Conservation (phyloP, 2,888 invertebrate genomes). For the Alentia gelatinosa region DNA sequence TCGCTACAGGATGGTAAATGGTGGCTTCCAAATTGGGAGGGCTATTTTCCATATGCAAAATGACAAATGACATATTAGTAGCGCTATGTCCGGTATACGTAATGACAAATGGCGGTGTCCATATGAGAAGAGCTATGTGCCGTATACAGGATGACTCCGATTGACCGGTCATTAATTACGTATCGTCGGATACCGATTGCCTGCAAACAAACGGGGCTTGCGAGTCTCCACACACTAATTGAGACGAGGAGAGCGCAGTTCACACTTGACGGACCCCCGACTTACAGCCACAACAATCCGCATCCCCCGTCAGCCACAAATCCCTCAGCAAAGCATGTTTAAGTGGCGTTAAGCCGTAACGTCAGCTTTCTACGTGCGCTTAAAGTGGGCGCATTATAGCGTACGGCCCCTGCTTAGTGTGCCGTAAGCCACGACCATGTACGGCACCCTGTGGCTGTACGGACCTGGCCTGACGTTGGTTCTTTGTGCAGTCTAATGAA, state of each 20-base stretch:
- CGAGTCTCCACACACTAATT: background rate
- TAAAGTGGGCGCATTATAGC: background rate
- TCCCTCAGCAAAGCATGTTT: background rate
- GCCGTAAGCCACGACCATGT: background rate
- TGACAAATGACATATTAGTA: too few relatives aligned
- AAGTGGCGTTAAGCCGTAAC: background rate
- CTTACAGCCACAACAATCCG: too few relatives aligned
- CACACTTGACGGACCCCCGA: too few relatives aligned
- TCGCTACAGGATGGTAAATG: too few relatives aligned
- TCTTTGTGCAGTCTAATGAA: background rate
- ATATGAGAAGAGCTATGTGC: too few relatives aligned
- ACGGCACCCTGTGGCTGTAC: background rate
- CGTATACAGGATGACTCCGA: too few relatives aligned
- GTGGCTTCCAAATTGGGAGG: too few relatives aligned
- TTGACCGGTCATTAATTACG: background rate
- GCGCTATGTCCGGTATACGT: too few relatives aligned
- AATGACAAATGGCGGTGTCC: too few relatives aligned
- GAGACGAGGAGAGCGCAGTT: background rate
- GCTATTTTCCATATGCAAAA: too few relatives aligned
- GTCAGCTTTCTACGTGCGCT: background rate
- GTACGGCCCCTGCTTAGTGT: background rate
- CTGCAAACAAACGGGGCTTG: background rate
- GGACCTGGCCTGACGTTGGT: background rate
- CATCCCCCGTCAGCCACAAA: too few relatives aligned
- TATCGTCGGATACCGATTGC: background rate